Conservation (phyloP, 2,888 invertebrate species). For the Bruchidius siliquastri region DNA sequence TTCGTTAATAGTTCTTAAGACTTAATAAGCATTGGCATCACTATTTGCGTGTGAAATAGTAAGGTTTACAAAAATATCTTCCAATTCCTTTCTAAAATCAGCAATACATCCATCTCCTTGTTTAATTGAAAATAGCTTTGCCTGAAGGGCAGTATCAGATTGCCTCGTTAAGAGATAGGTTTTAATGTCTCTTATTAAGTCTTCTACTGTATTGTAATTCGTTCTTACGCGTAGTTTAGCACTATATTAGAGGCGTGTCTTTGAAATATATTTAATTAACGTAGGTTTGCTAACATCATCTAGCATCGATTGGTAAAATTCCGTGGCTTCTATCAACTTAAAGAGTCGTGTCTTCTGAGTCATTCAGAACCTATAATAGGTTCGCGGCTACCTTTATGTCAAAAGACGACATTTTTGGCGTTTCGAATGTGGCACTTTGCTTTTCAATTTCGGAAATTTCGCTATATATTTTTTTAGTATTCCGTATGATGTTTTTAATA, state of each 20-base stretch:
- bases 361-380: conserved; percentile 19
- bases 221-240: conserved; percentile 17
- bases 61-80: conserved; percentile 16
- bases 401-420: conserved; percentile 13
- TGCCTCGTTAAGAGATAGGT: neutral
- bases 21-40: neutral
- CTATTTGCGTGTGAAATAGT: conserved; percentile 17
- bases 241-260: conserved; percentile 13
- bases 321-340: conserved; percentile 24
- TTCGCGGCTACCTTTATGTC: conserved; percentile 20
- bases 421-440: no score
- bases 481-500: neutral
- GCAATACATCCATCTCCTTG: conserved; percentile 15
- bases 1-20: conserved; percentile 15
- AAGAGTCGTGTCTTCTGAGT: conserved; percentile 18
- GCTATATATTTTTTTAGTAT: neutral
- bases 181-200: neutral
- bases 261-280: conserved; percentile 20
- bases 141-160: conserved; percentile 6
- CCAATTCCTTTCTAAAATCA: conserved; percentile 15
- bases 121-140: conserved; percentile 12
- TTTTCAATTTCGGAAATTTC: no score
- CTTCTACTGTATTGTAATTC: conserved; percentile 4
- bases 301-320: conserved; percentile 19
- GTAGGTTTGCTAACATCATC: conserved; percentile 19